Percentiles rank a stretch among this genome's conserved stretches.
Evolutionary conservation across 2,797 vertebrate genomes (phyloP).

Genomic region (Manis javanica): DNA sequence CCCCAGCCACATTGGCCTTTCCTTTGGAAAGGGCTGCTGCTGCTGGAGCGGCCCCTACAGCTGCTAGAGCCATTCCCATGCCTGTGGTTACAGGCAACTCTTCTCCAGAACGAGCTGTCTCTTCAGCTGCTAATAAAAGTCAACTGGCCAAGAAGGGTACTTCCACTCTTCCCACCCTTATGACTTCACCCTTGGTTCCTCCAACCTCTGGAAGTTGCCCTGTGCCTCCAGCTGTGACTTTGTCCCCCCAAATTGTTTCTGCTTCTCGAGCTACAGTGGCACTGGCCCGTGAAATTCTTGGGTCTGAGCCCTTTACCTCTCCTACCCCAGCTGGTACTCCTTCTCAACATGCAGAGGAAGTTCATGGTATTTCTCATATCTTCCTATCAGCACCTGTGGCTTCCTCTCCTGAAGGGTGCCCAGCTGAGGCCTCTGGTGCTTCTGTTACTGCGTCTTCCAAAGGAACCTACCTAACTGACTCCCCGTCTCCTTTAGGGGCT

Average conservation of each 20-base stretch:
- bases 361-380: constrained; percentile 28
- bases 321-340: neutral
- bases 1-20: neutral
- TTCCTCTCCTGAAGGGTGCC: neutral
- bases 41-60: neutral
- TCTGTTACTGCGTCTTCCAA: constrained; percentile 36
- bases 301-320: constrained; percentile 1
- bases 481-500: constrained; percentile 36
- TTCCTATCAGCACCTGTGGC: neutral
- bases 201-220: constrained; percentile 44
- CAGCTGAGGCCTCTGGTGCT: neutral
- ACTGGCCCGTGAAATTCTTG: constrained; percentile 34
- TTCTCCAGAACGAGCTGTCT: constrained; percentile 40
- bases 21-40: constrained; percentile 21
- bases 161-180: neutral
- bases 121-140: constrained; percentile 9
- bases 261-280: neutral
- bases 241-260: constrained; percentile 20
- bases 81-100: neutral
- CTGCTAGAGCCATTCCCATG: neutral
- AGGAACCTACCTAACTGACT: neutral
- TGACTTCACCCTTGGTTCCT: neutral
- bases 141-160: neutral
- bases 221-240: constrained; percentile 14
- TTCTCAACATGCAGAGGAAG: neutral